A percentile compares a stretch with the other conserved stretches of the same genome.
Conservation (phyloP, 64 coral and sea anemone genomes). For the Astreopora myriophthalma region DNA sequence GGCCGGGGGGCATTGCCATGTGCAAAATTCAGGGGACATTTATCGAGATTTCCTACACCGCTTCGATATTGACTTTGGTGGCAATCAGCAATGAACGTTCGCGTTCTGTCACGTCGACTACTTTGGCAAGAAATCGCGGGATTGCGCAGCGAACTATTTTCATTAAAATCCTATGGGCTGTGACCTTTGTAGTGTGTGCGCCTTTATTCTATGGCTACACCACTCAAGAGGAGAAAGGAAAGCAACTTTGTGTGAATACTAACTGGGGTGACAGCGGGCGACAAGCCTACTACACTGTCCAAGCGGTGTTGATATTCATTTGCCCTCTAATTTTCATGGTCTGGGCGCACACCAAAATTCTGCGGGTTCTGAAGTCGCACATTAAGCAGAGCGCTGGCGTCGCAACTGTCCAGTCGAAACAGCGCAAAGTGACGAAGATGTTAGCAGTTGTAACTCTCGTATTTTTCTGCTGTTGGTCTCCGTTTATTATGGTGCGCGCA, state of each 20-base stretch:
- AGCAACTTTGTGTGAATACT: slow-evolving; percentile 59
- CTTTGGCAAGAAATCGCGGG: slow-evolving; percentile 66
- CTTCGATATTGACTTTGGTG: slow-evolving; percentile 79
- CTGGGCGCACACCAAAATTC: slow-evolving; percentile 85
- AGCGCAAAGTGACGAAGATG: slow-evolving; percentile 90
- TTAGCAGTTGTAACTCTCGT: slow-evolving; percentile 79
- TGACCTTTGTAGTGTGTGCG: slow-evolving; percentile 58
- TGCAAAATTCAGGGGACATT: slow-evolving; percentile 83
- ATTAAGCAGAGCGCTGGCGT: background rate
- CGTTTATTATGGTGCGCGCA: slow-evolving; percentile 70
- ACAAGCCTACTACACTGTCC: slow-evolving; percentile 73
- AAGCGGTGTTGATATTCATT: slow-evolving; percentile 76
- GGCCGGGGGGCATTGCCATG: slow-evolving; percentile 64
- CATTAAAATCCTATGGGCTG: slow-evolving; percentile 69
- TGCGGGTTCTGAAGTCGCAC: slow-evolving; percentile 62
- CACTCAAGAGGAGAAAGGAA: background rate
- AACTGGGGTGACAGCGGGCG: slow-evolving; percentile 79
- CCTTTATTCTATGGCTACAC: slow-evolving; percentile 86
- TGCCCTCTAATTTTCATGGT: slow-evolving; percentile 81
- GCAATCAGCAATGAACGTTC: slow-evolving; percentile 85
- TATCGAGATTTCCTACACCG: slow-evolving; percentile 84
- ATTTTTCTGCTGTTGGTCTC: slow-evolving; percentile 87
- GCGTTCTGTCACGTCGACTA: slow-evolving; percentile 64
- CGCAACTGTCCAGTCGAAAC: slow-evolving; percentile 56
- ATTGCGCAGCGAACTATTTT: slow-evolving; percentile 72